Conservation (phyloP, 2,113 vertebrate genomes). For the Microtus pennsylvanicus region DNA sequence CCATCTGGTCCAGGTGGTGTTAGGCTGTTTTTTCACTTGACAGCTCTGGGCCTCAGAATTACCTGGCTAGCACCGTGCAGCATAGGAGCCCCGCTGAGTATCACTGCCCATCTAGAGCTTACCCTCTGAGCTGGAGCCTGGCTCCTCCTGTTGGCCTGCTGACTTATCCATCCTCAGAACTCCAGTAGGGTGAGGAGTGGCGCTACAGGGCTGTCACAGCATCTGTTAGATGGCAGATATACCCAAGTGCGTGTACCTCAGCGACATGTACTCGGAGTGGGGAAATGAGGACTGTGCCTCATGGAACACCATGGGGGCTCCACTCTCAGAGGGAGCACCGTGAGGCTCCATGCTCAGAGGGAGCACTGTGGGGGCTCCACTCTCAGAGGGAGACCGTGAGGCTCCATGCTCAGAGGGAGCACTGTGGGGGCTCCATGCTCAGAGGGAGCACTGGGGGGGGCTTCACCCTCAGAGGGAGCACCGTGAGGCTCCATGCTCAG, state of each 20-base stretch:
- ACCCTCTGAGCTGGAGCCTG: too few species aligned
- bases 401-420: background rate
- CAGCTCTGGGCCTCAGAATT: background rate
- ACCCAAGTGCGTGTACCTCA: background rate
- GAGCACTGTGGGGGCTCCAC: too few species aligned
- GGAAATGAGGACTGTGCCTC: background rate
- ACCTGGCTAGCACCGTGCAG: fast-evolving
- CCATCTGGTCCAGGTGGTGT: background rate
- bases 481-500: too few species aligned
- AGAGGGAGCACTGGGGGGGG: background rate
- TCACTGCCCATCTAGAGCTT: background rate
- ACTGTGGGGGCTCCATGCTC: background rate
- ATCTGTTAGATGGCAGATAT: background rate
- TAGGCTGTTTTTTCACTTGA: background rate
- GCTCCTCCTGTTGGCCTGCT: background rate
- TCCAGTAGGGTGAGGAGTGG: background rate
- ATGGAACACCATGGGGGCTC: background rate
- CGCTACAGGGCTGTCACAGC: background rate
- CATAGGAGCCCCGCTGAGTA: background rate
- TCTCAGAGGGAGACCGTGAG: background rate
- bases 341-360: background rate
- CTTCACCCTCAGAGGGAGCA: background rate
- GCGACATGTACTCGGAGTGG: background rate
- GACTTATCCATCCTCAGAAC: background rate
- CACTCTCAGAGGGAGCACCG: background rate